Base-by-base conservation (phyloP, 2,113 vertebrate species). In the Oplegnathus fasciatus region DNA sequence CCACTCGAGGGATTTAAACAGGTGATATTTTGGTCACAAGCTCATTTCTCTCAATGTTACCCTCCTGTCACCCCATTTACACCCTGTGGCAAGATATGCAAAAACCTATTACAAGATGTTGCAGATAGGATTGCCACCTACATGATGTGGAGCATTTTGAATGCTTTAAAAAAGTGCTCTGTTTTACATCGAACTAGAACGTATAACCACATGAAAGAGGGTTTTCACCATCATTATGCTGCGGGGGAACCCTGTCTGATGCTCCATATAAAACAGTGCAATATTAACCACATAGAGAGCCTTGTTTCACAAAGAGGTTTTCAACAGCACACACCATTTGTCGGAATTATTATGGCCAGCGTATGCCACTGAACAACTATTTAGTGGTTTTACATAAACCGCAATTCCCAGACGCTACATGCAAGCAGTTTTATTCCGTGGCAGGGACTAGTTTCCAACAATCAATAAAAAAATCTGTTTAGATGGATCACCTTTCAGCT, bases 51-150 rank as follows among this genome's bases (percentile, higher is more conserved):
- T 61, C 55, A 55, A 14, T 2, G 28, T 75, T 81, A 62, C 66
- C 83, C 68, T 86, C 44, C 46, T 75, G 55, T 89, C 73, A 89
- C 77, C 85, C 74, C 79, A 75, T 86, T 88, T 82, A 83, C 13
- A 11, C 83, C 85, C 72, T 6, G 40, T 64, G 85, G 83, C 64
- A 64, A 75, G 61, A 82, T 85, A 85, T 88, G 67, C 64, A 90
- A 84, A 90, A 83, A 44, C 58, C 67, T 46, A 82, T 89, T 83
- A 84, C 24, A 75, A 48, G 57, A 82, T 78, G 75, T 34, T 80
- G 65, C 62, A 72, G 74, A 78, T 77, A 72, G 32, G 26, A 44
- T 61, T 86, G 11, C 30, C 3, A 46, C 13, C 24, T 70, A 54
- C 18, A n/a, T 73, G 65, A 73, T 67, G 5, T 34, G 30, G 9